Evolutionary conservation across 2,797 vertebrate genomes (phyloP).

Genomic region (Mormyrops boulengeri): DNA sequence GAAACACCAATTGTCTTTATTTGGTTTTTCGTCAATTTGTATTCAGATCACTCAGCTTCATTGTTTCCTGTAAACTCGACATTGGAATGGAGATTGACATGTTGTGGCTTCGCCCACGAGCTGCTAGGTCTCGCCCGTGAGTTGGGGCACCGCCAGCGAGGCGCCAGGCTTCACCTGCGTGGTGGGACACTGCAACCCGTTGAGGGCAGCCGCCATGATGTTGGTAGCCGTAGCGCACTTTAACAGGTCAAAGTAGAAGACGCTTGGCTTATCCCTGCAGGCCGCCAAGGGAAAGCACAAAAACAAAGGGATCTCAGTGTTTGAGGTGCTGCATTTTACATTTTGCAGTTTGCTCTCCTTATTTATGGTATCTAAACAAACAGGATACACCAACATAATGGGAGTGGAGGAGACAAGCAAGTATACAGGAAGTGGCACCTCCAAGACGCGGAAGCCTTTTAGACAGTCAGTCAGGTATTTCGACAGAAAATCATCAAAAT

Average conservation of each 20-base stretch:
- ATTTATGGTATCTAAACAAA: background rate
- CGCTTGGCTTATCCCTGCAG: slow-evolving; percentile 60
- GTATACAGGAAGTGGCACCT: background rate
- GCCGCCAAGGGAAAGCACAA: background rate
- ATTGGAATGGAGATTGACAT: background rate
- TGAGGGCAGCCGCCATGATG: slow-evolving; percentile 54
- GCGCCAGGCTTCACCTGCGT: slow-evolving; percentile 63
- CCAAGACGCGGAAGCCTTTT: background rate
- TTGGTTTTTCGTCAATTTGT: background rate
- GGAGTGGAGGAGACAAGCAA: background rate
- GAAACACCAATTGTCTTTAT: background rate
- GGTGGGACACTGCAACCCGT: slow-evolving; percentile 76
- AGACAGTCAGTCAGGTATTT: background rate
- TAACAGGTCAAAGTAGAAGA: slow-evolving; percentile 74
- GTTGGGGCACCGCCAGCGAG: background rate
- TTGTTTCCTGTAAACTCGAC: background rate
- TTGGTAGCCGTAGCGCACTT: slow-evolving; percentile 63
- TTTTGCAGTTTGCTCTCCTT: background rate
- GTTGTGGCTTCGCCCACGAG: background rate
- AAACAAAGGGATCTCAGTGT: background rate
- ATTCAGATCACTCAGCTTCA: background rate
- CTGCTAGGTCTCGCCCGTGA: background rate
- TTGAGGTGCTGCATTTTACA: background rate
- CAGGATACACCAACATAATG: background rate
- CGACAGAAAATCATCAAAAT: background rate